These are phyloP conservation scores for Hofmannophila pseudospretella DNA, from an alignment of 2,888 invertebrate species.

Conservation along the genomic window DNA sequence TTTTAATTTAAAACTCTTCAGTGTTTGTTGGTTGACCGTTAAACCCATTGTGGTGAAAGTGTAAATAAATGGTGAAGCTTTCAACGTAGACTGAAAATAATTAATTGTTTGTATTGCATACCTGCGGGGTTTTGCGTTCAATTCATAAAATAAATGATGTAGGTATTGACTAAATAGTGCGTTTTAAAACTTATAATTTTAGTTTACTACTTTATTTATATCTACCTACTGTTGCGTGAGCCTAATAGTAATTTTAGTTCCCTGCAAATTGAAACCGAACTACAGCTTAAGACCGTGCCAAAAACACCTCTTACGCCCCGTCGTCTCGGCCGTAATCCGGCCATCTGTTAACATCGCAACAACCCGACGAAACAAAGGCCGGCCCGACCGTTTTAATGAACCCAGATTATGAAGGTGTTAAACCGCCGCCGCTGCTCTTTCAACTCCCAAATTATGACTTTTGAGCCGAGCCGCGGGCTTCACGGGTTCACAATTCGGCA, in stretches of 20 bases:
- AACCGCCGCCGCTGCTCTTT: conserved; percentile 67
- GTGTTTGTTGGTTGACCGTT: neutral
- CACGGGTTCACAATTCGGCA: conserved; percentile 68
- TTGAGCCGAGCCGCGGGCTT: conserved; percentile 56
- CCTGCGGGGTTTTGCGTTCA: no score
- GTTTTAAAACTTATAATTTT: no score
- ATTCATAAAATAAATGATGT: no score
- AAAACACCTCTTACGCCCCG: conserved; percentile 31
- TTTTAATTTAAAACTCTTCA: neutral
- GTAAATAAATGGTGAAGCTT: neutral
- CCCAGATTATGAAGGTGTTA: conserved; percentile 77
- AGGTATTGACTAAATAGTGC: no score
- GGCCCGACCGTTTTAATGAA: conserved; percentile 70
- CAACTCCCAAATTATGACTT: conserved; percentile 74
- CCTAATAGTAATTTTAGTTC: no score
- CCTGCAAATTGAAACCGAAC: conserved; percentile 21
- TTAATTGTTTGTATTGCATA: no score
- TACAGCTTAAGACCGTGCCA: no score
- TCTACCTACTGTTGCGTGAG: no score
- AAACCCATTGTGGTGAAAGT: neutral
- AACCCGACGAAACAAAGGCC: conserved; percentile 74
- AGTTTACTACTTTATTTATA: no score
- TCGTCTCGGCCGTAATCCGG: conserved; percentile 62
- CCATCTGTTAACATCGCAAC: conserved; percentile 72
- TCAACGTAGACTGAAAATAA: neutral